Evolutionary conservation across 2,113 vertebrate genomes (phyloP).

Genomic region (Riparia riparia): DNA sequence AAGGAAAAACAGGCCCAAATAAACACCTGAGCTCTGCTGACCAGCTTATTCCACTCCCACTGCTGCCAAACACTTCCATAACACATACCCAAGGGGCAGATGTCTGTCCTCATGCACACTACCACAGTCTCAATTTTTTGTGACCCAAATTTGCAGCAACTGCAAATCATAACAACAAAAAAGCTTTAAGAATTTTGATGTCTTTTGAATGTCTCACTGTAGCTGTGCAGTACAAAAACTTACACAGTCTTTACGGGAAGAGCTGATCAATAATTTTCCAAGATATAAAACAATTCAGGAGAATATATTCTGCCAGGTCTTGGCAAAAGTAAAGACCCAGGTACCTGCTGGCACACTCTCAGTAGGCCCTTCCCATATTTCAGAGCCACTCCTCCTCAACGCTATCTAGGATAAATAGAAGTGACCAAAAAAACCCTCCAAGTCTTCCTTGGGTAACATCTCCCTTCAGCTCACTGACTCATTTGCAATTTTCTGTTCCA

Average conservation of each 20-base stretch:
- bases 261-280: not conserved
- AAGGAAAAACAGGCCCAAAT: not conserved
- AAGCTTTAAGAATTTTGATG: not conserved
- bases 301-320: not conserved
- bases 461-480: not conserved
- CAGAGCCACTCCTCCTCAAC: not conserved
- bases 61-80: not conserved
- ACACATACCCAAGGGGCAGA: not conserved
- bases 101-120: fast-evolving
- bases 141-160: not conserved
- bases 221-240: not conserved
- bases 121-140: not conserved
- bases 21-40: not conserved
- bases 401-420: not conserved
- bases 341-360: not conserved
- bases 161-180: not conserved
- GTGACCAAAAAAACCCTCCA: not conserved
- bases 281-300: not conserved
- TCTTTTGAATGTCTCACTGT: not conserved
- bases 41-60: not conserved
- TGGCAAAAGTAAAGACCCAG: fast-evolving
- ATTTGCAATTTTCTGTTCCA: conserved; percentile 47
- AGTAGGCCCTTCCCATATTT: not conserved
- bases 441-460: not conserved
- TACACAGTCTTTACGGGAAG: not conserved